Evolutionary conservation across 1,140 invertebrate species (phyloP), one percentile per base, ranked within the genome.

Genomic region (Drosophila repletoides): DNA sequence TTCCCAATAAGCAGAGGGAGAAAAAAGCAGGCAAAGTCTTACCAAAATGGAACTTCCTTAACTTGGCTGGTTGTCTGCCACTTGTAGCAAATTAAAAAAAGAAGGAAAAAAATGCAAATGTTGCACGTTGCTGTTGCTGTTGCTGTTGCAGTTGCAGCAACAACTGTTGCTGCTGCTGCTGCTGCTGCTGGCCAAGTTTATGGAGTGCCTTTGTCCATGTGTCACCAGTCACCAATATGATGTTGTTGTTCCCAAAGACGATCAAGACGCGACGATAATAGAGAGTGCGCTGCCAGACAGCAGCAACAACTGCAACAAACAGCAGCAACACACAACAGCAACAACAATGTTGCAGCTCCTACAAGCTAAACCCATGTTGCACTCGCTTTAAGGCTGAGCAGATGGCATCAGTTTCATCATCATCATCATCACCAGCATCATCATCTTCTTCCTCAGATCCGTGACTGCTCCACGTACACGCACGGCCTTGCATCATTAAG

Each of bases 201-300:
- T 79, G 56, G 75, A 77, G 53, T 76, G 68, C 71, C 72, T 69
- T 53, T 83, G 73, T 84, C 68, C 74, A 83, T 84, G 79, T 84
- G 77, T 83, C 77, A 83, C 51, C 70, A 84, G 77, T 76, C 77
- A 79, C 53, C 79, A 77, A 81, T 83, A 81, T 77, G 79, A 84
- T 83, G 77, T 75, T 67, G 69, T 83, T 83, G 73, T 59, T 56
- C 58, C 26, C 64, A 31, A 53, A 45, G 65, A 60, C 67, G 80
- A 84, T 84, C 80, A 59, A 60, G 51, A 66, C 48, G 36, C 29
- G 36, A 70, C 72, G 77, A 86, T 84, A 84, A 76, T 86, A 80
- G 80, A 69, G 72, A 58, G 70, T 53, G 52, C 26, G 21, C 12
- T 46, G 29, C 40, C 55, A 21, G 29, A 12, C 24, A 38, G 6